These are phyloP conservation scores for Holotrichia oblita DNA, from an alignment of 1,140 invertebrate species.

Conservation along the genomic window DNA sequence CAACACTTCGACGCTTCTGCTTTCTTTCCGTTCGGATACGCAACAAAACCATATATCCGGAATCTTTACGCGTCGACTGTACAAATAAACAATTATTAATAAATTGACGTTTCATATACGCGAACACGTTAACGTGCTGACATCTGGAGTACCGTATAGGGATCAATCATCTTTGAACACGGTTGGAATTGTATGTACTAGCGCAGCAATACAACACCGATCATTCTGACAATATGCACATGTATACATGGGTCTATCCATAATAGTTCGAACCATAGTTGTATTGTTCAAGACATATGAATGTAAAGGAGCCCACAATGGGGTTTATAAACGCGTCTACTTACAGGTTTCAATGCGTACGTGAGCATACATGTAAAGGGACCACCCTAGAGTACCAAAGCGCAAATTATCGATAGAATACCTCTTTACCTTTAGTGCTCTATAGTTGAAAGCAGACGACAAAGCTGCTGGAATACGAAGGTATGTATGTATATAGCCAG, in stretches of 20 bases:
- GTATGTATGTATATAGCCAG: neutral
- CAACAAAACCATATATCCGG: neutral
- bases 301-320: neutral
- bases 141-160: conserved; percentile 22
- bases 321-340: neutral
- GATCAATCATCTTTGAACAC: conserved; percentile 24
- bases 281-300: too few species aligned
- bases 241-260: too few species aligned
- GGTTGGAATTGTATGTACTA: neutral
- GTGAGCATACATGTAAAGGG: neutral
- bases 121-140: neutral
- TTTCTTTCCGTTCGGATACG: neutral
- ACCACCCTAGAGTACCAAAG: neutral
- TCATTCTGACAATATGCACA: too few species aligned
- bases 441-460: neutral
- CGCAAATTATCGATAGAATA: neutral
- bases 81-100: conserved; percentile 15
- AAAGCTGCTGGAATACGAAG: neutral
- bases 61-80: neutral
- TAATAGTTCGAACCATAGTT: neutral
- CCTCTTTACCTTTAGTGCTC: neutral
- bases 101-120: neutral
- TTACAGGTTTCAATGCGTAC: neutral
- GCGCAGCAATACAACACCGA: too few species aligned
- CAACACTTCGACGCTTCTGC: neutral